Percentiles rank a stretch among this genome's conserved stretches.
Conservation (phyloP, 2,888 invertebrate genomes). For the Nomada hirtipes region DNA sequence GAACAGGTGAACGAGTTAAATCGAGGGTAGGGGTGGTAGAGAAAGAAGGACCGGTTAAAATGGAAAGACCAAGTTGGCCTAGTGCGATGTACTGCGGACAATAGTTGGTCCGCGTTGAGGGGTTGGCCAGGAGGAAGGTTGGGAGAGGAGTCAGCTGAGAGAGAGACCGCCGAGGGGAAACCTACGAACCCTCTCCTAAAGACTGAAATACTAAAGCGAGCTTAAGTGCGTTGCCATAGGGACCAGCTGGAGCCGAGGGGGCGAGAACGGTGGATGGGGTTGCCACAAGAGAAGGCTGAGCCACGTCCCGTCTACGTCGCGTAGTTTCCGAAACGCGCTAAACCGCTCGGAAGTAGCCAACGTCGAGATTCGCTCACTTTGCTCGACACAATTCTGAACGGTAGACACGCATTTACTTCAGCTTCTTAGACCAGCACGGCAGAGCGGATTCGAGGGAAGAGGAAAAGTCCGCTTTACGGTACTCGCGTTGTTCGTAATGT, state of each 20-base stretch:
- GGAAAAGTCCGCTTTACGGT: neutral
- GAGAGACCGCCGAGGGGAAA: constrained; percentile 20
- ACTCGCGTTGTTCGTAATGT: neutral
- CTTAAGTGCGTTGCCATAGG: constrained; percentile 79
- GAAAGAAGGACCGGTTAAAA: constrained; percentile 5
- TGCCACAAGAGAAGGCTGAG: constrained; percentile 30
- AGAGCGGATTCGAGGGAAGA: neutral
- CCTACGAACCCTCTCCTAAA: constrained; percentile 58
- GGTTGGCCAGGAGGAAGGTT: constrained; percentile 27
- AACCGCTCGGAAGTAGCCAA: constrained; percentile 49
- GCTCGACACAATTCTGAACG: constrained; percentile 12
- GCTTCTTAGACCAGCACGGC: neutral
- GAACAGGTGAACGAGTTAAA: constrained; percentile 37
- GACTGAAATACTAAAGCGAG: constrained; percentile 76
- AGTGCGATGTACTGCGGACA: constrained; percentile 53
- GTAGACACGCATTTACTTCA: neutral
- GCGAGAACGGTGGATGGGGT: constrained; percentile 24
- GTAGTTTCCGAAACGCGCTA: constrained; percentile 51
- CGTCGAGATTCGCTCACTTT: constrained; percentile 35
- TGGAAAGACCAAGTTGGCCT: constrained; percentile 37
- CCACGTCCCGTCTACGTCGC: constrained; percentile 37
- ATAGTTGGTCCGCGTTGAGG: constrained; percentile 52
- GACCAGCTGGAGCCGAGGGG: constrained; percentile 61
- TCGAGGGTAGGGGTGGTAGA: neutral
- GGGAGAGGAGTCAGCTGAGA: constrained; percentile 35